These are phyloP conservation scores for Trachurus trachurus DNA, from an alignment of 2,797 vertebrate genomes.

Conservation along the genomic window DNA sequence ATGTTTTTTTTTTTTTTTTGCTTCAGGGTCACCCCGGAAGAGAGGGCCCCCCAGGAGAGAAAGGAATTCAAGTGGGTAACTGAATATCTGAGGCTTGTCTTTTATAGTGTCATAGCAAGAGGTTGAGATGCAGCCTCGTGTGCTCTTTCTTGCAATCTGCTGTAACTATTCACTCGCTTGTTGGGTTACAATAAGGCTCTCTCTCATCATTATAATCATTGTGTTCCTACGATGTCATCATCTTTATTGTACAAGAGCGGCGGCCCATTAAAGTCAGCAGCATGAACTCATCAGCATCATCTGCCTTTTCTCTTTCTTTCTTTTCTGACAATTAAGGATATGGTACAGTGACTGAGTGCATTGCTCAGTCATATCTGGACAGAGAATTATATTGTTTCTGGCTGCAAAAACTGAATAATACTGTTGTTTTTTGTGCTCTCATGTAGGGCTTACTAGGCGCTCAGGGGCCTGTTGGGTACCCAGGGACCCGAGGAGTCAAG, in stretches of 20 bases:
- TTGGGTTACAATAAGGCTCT: slow-evolving; percentile 31
- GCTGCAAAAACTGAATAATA: slow-evolving; percentile 2
- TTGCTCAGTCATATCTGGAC: slow-evolving; percentile 12
- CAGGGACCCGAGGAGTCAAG: slow-evolving; percentile 94
- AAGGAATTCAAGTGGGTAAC: slow-evolving; percentile 90
- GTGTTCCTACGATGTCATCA: slow-evolving; percentile 38
- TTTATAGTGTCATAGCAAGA: slow-evolving; percentile 15
- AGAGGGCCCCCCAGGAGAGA: slow-evolving; percentile 93
- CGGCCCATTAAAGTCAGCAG: slow-evolving; percentile 47
- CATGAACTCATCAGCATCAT: slow-evolving; percentile 35
- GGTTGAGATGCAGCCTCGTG: slow-evolving; percentile 26
- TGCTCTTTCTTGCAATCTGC: slow-evolving; percentile 21
- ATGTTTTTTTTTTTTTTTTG: slow-evolving; percentile 30
- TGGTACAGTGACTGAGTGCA: slow-evolving; percentile 19
- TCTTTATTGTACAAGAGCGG: slow-evolving; percentile 45
- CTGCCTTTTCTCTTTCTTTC: slow-evolving; percentile 12
- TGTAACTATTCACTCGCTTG: slow-evolving; percentile 39
- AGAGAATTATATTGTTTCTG: slow-evolving; percentile 21
- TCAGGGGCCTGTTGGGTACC: slow-evolving; percentile 91
- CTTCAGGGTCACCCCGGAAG: slow-evolving; percentile 93
- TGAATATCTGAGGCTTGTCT: slow-evolving; percentile 31
- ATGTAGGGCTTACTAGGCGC: slow-evolving; percentile 88
- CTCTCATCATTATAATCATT: slow-evolving; percentile 44
- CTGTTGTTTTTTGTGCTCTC: slow-evolving; percentile 23
- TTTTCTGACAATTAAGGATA: slow-evolving; percentile 16